Evolutionary conservation across 92 coral and sea anemone genomes (phyloP), one percentile per base, ranked within the genome.

Genomic region (Siderastrea radians): DNA sequence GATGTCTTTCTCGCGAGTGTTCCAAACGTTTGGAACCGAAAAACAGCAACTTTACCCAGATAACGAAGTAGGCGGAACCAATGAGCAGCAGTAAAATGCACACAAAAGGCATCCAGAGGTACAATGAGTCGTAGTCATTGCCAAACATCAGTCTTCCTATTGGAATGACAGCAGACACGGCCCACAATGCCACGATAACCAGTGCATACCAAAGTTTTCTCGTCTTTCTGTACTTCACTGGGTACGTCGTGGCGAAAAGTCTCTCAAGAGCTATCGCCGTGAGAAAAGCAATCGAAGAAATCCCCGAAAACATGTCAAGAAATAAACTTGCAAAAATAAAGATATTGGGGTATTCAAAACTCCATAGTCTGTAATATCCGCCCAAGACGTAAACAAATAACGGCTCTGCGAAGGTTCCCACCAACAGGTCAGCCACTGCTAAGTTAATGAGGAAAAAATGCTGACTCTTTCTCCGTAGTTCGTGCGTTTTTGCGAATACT

Each of bases 231-330:
- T 84, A 84, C 43, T 43, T 84, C 3, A 68, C 52, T 26, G 87
- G 87, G 10, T 14, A 62, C 62, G 62, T 52, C 52, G 87, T 84
- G 5, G 87, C 79, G 60, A 57, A 84, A 12, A 84, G 62, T 74
- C 87, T 72, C 16, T 84, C 87, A 13, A 84, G 63, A 11, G 87
- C 87, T 3, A 84, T 84, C 6, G 65, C 87, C 12, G 80, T 62
- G 44, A 84, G 69, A 64, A 84, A 84, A 17, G 80, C 87, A 65
- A 84, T 74, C 1, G 87, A 84, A 26, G 80, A 73, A 74, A 84
- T 84, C 50, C 87, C 87, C 2, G 87, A 72, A 50, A 84, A 49
- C 80, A 84, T 84, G 87, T 84, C 87, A 15, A 84, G 80, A 43
- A 84, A 74, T 19, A 84, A 44, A 17, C 72, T 62, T 13, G 53